Evolutionary conservation across 2,113 vertebrate species (phyloP).

Genomic region (Ammodytes dubius): DNA sequence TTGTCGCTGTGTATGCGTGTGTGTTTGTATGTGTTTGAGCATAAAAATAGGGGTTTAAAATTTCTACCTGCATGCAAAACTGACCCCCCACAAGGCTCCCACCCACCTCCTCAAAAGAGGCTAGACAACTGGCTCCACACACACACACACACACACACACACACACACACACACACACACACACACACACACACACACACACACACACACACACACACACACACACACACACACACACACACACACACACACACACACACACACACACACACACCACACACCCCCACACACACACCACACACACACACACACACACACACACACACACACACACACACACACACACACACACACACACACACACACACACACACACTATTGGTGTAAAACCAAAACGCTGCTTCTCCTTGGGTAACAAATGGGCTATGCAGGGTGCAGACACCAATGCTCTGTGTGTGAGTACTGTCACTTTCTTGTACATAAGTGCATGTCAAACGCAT

Average conservation of each 20-base stretch:
- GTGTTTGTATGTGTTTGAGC: constrained; percentile 40
- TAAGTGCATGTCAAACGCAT: background rate
- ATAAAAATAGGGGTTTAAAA: constrained; percentile 66
- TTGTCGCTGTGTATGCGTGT: constrained; percentile 58
- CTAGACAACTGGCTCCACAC: constrained; percentile 70
- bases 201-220: constrained; percentile 16
- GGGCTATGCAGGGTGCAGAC: constrained; percentile 43
- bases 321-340: constrained; percentile 29
- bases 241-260: constrained; percentile 28
- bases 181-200: constrained; percentile 31
- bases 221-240: constrained; percentile 25
- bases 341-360: constrained; percentile 29
- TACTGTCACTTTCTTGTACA: constrained; percentile 9
- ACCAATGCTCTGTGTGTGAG: background rate
- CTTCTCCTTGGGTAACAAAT: constrained; percentile 85
- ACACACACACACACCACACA: too few species aligned
- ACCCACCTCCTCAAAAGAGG: constrained; percentile 43
- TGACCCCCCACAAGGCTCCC: constrained; percentile 57
- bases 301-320: constrained; percentile 8
- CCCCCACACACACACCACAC: too few species aligned
- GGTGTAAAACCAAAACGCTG: constrained; percentile 78
- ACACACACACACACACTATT: constrained; percentile 31
- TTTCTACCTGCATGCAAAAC: constrained; percentile 80
- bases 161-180: background rate
- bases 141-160: constrained; percentile 2